Evolutionary conservation across 2,113 vertebrate species (phyloP).

Genomic region (Heterotis niloticus): DNA sequence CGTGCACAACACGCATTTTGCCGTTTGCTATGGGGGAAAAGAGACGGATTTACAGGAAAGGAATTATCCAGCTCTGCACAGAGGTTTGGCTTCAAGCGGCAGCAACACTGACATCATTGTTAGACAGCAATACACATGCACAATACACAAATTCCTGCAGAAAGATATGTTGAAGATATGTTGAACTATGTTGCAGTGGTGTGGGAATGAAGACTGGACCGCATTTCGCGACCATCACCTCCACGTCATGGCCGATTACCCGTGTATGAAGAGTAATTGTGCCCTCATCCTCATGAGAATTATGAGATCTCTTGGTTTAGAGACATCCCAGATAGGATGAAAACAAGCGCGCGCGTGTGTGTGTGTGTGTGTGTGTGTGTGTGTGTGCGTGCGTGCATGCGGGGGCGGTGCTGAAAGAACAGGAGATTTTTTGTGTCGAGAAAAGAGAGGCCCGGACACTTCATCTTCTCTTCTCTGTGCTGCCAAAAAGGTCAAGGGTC

Average conservation of each 20-base stretch:
- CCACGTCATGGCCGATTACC: slow-evolving; percentile 48
- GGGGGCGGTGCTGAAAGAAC: slow-evolving; percentile 65
- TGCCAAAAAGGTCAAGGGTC: slow-evolving; percentile 77
- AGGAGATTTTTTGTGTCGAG: slow-evolving; percentile 72
- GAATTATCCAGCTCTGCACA: slow-evolving; percentile 62
- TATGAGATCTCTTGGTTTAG: slow-evolving; percentile 50
- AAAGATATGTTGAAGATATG: slow-evolving; percentile 12
- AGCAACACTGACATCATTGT: slow-evolving; percentile 72
- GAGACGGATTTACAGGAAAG: slow-evolving; percentile 62
- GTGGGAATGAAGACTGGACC: slow-evolving; percentile 38
- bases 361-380: slow-evolving; percentile 37
- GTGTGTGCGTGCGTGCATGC: slow-evolving; percentile 41
- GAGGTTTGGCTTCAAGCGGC: slow-evolving; percentile 63
- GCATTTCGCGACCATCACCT: slow-evolving; percentile 36
- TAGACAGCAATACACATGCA: slow-evolving; percentile 58
- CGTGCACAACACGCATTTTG: slow-evolving; percentile 65
- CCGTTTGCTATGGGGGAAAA: slow-evolving; percentile 59
- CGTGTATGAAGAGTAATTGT: slow-evolving; percentile 53
- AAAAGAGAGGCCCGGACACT: slow-evolving; percentile 71
- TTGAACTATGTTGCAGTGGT: slow-evolving; percentile 39
- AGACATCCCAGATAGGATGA: slow-evolving; percentile 40
- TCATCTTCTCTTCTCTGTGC: slow-evolving; percentile 75
- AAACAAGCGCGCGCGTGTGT: slow-evolving; percentile 37
- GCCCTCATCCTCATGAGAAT: slow-evolving; percentile 51
- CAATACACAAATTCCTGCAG: slow-evolving; percentile 60